These are phyloP conservation scores for Bombycilla garrulus DNA, from an alignment of 2,113 vertebrate genomes.

Conservation along the genomic window DNA sequence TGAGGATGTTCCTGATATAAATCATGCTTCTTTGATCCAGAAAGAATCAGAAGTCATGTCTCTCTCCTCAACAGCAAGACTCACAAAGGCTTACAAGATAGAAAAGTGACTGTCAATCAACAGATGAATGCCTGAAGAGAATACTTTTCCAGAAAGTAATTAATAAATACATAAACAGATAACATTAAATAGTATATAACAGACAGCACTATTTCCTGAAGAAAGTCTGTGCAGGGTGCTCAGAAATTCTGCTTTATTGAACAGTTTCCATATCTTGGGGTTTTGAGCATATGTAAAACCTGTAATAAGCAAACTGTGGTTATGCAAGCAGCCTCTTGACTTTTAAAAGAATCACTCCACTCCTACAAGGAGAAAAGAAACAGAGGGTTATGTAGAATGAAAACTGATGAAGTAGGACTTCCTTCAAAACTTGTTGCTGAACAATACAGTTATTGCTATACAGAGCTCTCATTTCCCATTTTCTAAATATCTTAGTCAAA, in stretches of 20 bases:
- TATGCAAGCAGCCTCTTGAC: not conserved
- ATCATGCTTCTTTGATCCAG: not conserved
- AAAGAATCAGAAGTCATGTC: not conserved
- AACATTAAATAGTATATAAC: not conserved
- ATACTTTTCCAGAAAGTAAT: not conserved
- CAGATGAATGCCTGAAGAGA: not conserved
- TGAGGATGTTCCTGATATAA: not conserved
- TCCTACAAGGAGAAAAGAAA: not conserved
- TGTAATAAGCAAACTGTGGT: not conserved
- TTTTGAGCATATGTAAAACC: not conserved
- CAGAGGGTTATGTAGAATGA: not conserved
- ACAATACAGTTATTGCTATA: fast-evolving
- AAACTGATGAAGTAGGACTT: not conserved
- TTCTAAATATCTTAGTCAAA: not conserved
- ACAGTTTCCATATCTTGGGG: not conserved
- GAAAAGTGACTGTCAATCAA: not conserved
- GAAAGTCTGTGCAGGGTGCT: not conserved
- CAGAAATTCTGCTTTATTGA: not conserved
- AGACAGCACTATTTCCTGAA: not conserved
- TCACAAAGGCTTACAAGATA: not conserved
- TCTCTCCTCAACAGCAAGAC: not conserved
- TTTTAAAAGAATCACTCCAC: not conserved
- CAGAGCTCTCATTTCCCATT: not conserved
- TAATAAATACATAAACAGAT: not conserved
- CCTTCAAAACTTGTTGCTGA: not conserved